phyloP scores from a whole-genome alignment of 2,113 vertebrate genomes.

The Eonycteris spelaea region DNA sequence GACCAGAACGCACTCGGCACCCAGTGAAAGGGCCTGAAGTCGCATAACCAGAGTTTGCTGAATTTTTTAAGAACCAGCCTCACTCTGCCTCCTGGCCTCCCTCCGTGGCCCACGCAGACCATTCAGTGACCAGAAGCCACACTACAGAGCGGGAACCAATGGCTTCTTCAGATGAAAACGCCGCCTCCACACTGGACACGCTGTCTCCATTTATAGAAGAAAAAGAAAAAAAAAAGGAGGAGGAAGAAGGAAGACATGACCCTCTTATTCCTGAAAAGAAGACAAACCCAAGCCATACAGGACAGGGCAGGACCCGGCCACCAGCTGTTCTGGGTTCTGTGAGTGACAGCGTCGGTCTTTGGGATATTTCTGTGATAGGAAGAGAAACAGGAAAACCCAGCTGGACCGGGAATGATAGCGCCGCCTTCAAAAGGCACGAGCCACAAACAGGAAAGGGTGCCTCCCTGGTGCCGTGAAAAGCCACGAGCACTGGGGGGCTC shows the following conservation, averaged over 20 bases:
- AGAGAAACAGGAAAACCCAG: conserved; percentile 31
- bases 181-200: not conserved
- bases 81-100: not conserved
- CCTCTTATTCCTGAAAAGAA: conserved; percentile 14
- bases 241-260: not conserved
- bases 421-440: not conserved
- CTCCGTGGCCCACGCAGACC: rapidly evolving
- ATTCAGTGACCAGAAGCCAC: not conserved
- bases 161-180: not conserved
- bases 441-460: conserved; percentile 47
- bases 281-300: conserved; percentile 36
- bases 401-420: not conserved
- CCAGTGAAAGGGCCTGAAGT: not conserved
- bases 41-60: not conserved
- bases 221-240: not conserved
- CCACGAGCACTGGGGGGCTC: not conserved
- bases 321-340: conserved; percentile 45
- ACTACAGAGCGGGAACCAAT: not conserved
- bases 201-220: not conserved
- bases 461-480: conserved; percentile 36
- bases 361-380: conserved; percentile 41
- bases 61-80: not conserved
- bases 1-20: not conserved
- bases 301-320: not conserved
- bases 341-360: conserved; percentile 2